A percentile compares a stretch with the other conserved stretches of the same genome.
Conservation (phyloP, 1,140 invertebrate genomes). For the Caerostris extrusa region DNA sequence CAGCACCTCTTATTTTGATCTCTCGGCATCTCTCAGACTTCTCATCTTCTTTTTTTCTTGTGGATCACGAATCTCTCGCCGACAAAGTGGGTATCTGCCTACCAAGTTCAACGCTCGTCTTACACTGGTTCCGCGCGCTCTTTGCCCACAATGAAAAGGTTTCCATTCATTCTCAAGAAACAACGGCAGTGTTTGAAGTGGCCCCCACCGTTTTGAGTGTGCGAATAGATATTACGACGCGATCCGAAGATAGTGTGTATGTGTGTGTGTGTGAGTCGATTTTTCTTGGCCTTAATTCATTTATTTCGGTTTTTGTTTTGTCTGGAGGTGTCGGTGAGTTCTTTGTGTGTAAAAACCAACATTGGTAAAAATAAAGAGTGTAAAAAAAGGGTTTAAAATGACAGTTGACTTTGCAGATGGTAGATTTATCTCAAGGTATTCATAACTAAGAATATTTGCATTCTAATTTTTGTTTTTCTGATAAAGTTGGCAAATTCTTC, state of each 20-base stretch:
- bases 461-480: too few species aligned
- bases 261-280: background rate
- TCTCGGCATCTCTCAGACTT: background rate
- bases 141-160: background rate
- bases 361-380: too few species aligned
- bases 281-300: background rate
- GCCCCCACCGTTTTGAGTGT: background rate
- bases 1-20: background rate
- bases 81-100: background rate
- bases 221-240: background rate
- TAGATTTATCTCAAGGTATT: too few species aligned
- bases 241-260: background rate
- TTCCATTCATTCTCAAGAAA: background rate
- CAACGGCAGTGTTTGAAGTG: background rate
- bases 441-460: too few species aligned
- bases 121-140: background rate
- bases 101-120: conserved; percentile 26
- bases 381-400: too few species aligned
- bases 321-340: too few species aligned
- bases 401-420: too few species aligned
- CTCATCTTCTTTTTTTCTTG: background rate
- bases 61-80: background rate
- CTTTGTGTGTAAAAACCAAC: too few species aligned
- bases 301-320: background rate
- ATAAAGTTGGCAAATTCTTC: too few species aligned